Conservation (phyloP, 2,797 vertebrate species). For the Sardinella longiceps region DNA sequence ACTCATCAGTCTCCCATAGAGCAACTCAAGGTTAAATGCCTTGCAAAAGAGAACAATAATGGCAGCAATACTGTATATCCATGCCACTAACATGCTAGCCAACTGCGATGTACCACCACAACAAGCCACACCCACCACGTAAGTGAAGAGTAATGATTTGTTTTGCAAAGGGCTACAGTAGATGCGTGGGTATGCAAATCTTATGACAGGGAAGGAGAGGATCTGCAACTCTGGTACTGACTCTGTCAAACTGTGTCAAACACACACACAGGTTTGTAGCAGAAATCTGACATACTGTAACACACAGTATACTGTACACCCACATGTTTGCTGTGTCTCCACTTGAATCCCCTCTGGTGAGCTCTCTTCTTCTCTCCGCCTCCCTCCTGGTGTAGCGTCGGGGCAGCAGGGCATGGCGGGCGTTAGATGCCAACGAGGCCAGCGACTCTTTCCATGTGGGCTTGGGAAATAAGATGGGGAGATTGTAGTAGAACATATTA, state of each 20-base stretch:
- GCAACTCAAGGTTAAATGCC: too few relatives aligned
- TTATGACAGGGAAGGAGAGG: too few relatives aligned
- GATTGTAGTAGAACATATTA: neutral
- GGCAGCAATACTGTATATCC: too few relatives aligned
- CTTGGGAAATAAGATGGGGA: conserved; percentile 56
- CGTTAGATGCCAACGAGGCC: conserved; percentile 67
- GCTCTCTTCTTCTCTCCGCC: conserved; percentile 54
- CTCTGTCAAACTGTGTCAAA: too few relatives aligned
- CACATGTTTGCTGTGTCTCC: neutral
- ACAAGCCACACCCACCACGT: neutral
- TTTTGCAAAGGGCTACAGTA: too few relatives aligned
- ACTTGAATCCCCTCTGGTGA: conserved; percentile 36
- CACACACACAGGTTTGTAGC: too few relatives aligned
- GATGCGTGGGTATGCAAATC: neutral
- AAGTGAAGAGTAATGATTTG: too few relatives aligned
- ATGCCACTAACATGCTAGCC: too few relatives aligned
- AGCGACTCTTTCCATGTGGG: conserved; percentile 79
- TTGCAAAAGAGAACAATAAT: too few relatives aligned
- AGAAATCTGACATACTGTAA: neutral
- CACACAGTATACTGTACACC: neutral
- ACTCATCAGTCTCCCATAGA: too few relatives aligned
- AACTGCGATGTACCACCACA: too few relatives aligned
- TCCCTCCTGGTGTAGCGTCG: conserved; percentile 59
- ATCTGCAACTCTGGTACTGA: too few relatives aligned
- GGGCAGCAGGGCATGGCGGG: conserved; percentile 71